Conservation (phyloP, 2,888 invertebrate genomes). For the Leuctra nigra region DNA sequence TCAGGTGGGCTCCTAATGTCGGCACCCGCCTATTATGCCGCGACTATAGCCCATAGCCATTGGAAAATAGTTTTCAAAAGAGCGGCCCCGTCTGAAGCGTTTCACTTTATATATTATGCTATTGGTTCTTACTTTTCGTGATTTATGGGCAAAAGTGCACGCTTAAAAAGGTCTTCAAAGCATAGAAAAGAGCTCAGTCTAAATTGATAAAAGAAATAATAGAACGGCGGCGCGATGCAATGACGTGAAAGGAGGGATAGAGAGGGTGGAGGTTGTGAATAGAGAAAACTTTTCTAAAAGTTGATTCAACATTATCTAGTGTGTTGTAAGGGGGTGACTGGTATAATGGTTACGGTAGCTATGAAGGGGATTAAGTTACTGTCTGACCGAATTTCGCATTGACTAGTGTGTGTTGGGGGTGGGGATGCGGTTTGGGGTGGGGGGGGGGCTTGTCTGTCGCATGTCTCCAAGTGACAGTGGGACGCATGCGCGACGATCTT, state of each 20-base stretch:
- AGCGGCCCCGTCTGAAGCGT: slow-evolving; percentile 3
- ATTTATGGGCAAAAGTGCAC: slow-evolving; percentile 25
- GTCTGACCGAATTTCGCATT: slow-evolving; percentile 15
- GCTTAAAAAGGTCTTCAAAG: slow-evolving; percentile 18
- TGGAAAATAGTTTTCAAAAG: slow-evolving; percentile 25
- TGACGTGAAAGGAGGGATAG: slow-evolving; percentile 13
- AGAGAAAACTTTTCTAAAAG: slow-evolving; percentile 14
- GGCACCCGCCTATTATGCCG: slow-evolving; percentile 25
- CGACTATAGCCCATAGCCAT: slow-evolving; percentile 26
- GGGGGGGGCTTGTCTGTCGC: not conserved
- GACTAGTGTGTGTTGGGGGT: slow-evolving; percentile 4
- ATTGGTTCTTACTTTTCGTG: slow-evolving; percentile 28
- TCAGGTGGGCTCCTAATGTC: not conserved
- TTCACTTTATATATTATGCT: slow-evolving; percentile 19
- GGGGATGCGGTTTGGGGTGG: not conserved
- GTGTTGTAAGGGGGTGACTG: slow-evolving; percentile 19
- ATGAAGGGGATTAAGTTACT: slow-evolving; percentile 5
- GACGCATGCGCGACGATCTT: not conserved
- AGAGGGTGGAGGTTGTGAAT: slow-evolving; percentile 2
- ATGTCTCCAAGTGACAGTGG: not conserved
- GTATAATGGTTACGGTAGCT: not conserved
- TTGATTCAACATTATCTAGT: slow-evolving; percentile 25
- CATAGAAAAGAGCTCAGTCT: slow-evolving; percentile 21
- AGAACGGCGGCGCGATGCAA: slow-evolving; percentile 14
- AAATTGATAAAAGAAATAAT: slow-evolving; percentile 28